Conservation (phyloP, 2,113 vertebrate genomes). For the Menura novaehollandiae region DNA sequence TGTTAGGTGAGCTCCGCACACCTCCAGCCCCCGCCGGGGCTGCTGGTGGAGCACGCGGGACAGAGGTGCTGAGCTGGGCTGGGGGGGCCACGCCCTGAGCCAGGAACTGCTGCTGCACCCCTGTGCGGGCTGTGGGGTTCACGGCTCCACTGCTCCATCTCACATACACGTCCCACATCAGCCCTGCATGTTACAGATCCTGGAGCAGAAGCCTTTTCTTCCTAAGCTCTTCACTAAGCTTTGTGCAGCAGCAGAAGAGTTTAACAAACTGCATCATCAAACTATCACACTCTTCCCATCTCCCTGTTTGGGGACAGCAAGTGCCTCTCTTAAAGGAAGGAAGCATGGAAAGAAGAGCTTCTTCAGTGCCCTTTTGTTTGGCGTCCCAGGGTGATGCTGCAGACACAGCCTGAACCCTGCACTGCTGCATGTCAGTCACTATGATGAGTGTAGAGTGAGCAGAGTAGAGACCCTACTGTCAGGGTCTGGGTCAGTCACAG, state of each 20-base stretch:
- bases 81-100: rapidly evolving
- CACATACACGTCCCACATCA: rapidly evolving
- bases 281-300: neutral
- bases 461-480: too few species aligned
- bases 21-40: neutral
- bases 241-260: neutral
- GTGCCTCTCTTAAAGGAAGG: neutral
- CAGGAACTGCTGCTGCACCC: neutral
- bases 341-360: neutral
- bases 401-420: neutral
- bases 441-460: too few species aligned
- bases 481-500: neutral
- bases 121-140: rapidly evolving
- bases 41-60: rapidly evolving
- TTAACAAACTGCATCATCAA: neutral
- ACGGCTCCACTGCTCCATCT: neutral
- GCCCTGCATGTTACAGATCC: neutral
- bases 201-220: neutral
- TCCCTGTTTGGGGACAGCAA: neutral
- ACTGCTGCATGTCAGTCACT: rapidly evolving
- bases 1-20: neutral
- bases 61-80: neutral
- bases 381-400: neutral
- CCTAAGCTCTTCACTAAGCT: neutral
- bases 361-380: neutral